A percentile compares a stretch with the other conserved stretches of the same genome.
These are phyloP conservation scores for Cryptus viduatorius DNA, from an alignment of 2,888 invertebrate genomes.

Conservation along the genomic window DNA sequence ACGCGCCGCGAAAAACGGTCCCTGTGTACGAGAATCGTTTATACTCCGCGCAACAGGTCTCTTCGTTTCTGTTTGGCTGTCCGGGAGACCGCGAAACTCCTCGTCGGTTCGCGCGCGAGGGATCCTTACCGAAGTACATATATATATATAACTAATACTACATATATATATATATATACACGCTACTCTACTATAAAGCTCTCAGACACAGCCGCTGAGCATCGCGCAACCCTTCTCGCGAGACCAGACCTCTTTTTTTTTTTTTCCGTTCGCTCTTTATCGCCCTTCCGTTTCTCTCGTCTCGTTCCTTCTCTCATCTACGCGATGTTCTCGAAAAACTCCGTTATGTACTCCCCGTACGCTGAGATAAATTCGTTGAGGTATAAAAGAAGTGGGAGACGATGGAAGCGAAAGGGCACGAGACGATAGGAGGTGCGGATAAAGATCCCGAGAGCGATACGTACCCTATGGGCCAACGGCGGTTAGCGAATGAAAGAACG, in stretches of 20 bases:
- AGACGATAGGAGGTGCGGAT: background rate
- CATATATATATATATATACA: background rate
- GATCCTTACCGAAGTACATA: conserved; percentile 1
- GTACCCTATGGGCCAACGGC: background rate
- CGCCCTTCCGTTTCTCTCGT: too few relatives aligned
- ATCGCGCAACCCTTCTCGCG: background rate
- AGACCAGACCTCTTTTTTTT: background rate
- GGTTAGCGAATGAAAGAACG: background rate
- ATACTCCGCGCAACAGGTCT: conserved; percentile 56
- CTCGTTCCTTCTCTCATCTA: background rate
- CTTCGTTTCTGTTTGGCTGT: background rate
- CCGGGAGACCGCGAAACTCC: conserved; percentile 4
- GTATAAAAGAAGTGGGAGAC: background rate
- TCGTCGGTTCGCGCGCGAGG: conserved; percentile 21
- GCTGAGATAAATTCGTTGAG: background rate
- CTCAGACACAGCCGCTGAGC: background rate
- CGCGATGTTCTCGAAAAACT: background rate
- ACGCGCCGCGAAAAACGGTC: background rate
- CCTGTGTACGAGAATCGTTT: conserved; percentile 23
- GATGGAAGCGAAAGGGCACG: background rate
- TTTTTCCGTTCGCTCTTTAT: background rate
- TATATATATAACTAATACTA: background rate
- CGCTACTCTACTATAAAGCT: background rate
- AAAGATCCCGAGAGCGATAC: background rate
- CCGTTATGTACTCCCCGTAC: background rate